Evolutionary conservation across 2,113 vertebrate genomes (phyloP).

Genomic region (Ramphastos sulfuratus): DNA sequence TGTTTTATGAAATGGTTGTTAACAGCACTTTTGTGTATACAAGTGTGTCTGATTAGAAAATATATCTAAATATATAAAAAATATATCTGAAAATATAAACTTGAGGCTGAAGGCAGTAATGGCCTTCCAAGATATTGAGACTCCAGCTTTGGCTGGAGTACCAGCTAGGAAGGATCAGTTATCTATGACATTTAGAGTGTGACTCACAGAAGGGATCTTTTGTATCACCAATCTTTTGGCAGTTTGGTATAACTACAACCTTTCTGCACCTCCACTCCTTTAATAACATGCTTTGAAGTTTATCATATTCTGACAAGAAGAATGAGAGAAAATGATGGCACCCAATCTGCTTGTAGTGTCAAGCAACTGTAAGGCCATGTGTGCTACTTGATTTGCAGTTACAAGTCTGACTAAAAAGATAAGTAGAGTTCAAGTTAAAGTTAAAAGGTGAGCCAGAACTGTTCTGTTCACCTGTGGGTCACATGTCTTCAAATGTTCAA

Average conservation of each 20-base stretch:
- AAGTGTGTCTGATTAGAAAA: background rate
- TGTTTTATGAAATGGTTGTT: background rate
- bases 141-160: background rate
- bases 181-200: background rate
- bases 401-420: background rate
- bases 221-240: background rate
- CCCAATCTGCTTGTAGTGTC: background rate
- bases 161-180: background rate
- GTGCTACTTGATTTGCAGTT: background rate
- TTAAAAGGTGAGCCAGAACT: background rate
- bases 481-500: background rate
- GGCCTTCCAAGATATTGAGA: background rate
- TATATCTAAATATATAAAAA: no score
- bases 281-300: background rate
- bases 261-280: background rate
- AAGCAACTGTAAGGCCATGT: background rate
- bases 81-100: background rate
- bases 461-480: background rate
- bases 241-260: background rate
- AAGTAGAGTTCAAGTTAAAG: background rate
- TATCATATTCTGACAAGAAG: background rate
- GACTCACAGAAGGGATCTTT: background rate
- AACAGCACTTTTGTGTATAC: background rate
- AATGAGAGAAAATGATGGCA: background rate
- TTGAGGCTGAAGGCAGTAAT: background rate